Base-by-base conservation (phyloP, 2,113 vertebrate species). In the Gambusia holbrooki region DNA sequence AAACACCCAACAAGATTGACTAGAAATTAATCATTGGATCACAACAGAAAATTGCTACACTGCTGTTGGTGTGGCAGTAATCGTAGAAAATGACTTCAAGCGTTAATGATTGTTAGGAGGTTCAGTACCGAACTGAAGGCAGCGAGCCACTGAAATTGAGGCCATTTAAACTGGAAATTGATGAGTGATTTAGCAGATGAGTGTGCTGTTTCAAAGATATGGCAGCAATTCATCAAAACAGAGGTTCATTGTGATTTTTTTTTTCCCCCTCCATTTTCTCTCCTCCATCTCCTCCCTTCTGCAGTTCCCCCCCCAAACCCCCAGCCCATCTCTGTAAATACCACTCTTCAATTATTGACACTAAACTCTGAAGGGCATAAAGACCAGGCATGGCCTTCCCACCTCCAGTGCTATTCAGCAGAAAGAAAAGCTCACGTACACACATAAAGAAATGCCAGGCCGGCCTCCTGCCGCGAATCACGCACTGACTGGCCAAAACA, bases 331-430 rank as follows among this genome's bases (percentile, higher is more conserved):
- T 83, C 69, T 63, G 78, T 82, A 92, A 92, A 93, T 90, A 91
- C 77, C 90, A 87, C 83, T 88, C 81, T 89, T 90, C 78, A 89
- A 90, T 92, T 91, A 92, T 90, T 93, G 87, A 90, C 82, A 79
- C 74, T 81, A 79, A 84, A 87, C 86, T 88, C 87, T 88, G 74
- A 75, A 76, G 77, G 84, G 85, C 68, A 92, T 89, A 91, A 90
- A 90, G 79, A 89, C 76, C 69, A 71, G 81, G 77, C 80, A 76
- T 75, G 87, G 82, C 82, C 87, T 86, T 76, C 45, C 77, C 85
- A 88, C 74, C 81, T 84, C 82, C 67, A 58, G 66, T 28, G 84
- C 87, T 75, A 84, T 91, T 88, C 86, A 87, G 74, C n/a, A 48
- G 73, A 82, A 84, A 82, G 73, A 9, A 84, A 83, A 76, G 64